These are phyloP conservation scores for Nasonovia ribisnigri DNA, from an alignment of 2,888 invertebrate species.

Conservation along the genomic window DNA sequence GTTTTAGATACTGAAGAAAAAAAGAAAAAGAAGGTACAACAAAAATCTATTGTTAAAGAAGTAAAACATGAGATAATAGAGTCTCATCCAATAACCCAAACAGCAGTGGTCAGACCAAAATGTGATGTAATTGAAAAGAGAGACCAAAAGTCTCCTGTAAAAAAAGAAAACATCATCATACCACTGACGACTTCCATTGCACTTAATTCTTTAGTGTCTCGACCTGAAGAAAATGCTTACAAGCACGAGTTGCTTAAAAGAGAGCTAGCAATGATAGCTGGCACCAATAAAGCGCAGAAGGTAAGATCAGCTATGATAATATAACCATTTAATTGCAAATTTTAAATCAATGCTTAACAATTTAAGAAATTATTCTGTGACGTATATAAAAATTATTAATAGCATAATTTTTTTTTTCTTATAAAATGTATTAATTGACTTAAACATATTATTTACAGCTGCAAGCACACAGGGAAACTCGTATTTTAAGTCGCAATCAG, in stretches of 20 bases:
- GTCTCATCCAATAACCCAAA: slow-evolving; percentile 27
- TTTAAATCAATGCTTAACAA: not conserved
- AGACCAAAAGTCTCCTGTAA: slow-evolving; percentile 59
- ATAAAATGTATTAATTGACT: slow-evolving; percentile 31
- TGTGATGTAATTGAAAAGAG: slow-evolving; percentile 59
- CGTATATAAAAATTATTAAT: not conserved
- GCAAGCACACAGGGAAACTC: slow-evolving; percentile 72
- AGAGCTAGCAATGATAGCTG: slow-evolving; percentile 62
- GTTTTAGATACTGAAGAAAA: slow-evolving; percentile 45
- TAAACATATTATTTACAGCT: slow-evolving; percentile 69
- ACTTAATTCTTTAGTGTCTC: slow-evolving; percentile 58
- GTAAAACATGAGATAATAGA: slow-evolving; percentile 33
- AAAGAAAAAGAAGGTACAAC: slow-evolving; percentile 56
- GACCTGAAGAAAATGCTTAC: slow-evolving; percentile 63
- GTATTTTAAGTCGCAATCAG: slow-evolving; percentile 73
- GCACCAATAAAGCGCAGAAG: slow-evolving; percentile 58
- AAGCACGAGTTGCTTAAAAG: slow-evolving; percentile 58
- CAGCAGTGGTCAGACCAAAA: slow-evolving; percentile 46
- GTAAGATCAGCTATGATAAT: slow-evolving; percentile 6
- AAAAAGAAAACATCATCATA: slow-evolving; percentile 62
- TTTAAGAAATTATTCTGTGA: not conserved
- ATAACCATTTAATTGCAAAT: not conserved
- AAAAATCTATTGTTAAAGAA: slow-evolving; percentile 47
- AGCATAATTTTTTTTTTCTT: not conserved
- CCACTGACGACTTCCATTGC: slow-evolving; percentile 63